These are phyloP conservation scores for Tachina grossa DNA, from an alignment of 2,888 invertebrate genomes.

Conservation along the genomic window DNA sequence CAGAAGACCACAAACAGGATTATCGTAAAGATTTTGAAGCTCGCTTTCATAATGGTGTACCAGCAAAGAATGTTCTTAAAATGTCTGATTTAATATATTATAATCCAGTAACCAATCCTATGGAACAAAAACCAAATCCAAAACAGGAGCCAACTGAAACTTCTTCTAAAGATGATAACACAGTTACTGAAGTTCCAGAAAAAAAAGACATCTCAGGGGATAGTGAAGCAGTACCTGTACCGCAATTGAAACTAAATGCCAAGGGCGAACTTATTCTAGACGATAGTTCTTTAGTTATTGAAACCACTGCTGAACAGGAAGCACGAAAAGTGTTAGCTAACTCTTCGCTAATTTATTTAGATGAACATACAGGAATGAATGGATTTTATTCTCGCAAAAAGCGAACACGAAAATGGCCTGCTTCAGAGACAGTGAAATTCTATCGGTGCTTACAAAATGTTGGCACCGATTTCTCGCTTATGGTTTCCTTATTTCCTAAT, in stretches of 20 bases:
- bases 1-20: constrained; percentile 83
- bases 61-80: constrained; percentile 88
- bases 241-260: constrained; percentile 93
- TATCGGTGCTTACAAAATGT: constrained; percentile 94
- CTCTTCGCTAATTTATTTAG: constrained; percentile 87
- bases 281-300: constrained; percentile 89
- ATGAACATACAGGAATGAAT: constrained; percentile 84
- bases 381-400: constrained; percentile 87
- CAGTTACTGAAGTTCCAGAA: constrained; percentile 61
- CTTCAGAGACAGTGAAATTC: constrained; percentile 93
- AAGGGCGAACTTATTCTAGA: constrained; percentile 93
- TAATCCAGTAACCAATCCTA: constrained; percentile 91
- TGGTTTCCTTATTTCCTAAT: constrained; percentile 91
- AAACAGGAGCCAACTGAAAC: constrained; percentile 57
- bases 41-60: constrained; percentile 80
- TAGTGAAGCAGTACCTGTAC: constrained; percentile 85
- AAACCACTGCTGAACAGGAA: constrained; percentile 87
- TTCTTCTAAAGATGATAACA: constrained; percentile 54
- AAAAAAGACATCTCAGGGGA: constrained; percentile 75
- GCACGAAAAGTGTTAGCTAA: constrained; percentile 86
- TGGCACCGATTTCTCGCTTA: constrained; percentile 96
- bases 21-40: constrained; percentile 79
- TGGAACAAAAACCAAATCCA: constrained; percentile 83
- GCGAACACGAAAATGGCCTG: constrained; percentile 89
- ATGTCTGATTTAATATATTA: constrained; percentile 97